These are phyloP conservation scores for Pelochelys cantorii DNA, from an alignment of 2,797 vertebrate genomes.

Conservation along the genomic window DNA sequence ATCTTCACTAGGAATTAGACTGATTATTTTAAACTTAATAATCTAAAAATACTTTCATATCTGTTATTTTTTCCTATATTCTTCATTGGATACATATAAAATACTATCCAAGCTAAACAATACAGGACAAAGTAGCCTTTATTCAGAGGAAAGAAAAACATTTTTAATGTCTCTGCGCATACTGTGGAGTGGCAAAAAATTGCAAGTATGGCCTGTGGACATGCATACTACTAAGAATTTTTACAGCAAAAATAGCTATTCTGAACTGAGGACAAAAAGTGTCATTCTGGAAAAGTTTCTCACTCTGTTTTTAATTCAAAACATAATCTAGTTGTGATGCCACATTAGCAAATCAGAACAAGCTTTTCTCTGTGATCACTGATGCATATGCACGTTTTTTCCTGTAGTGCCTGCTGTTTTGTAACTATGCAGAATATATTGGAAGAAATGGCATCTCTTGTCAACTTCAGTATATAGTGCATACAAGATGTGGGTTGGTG, in stretches of 20 bases:
- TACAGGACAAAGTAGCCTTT: too few relatives aligned
- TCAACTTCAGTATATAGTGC: background rate
- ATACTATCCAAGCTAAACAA: too few relatives aligned
- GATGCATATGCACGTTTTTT: background rate
- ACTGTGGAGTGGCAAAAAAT: background rate
- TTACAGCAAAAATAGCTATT: background rate
- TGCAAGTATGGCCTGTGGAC: background rate
- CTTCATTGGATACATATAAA: too few relatives aligned
- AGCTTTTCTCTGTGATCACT: conserved; percentile 9
- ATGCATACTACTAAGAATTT: background rate
- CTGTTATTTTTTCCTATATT: too few relatives aligned
- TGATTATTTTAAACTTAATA: too few relatives aligned
- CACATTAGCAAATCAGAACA: background rate
- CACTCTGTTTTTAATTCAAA: background rate
- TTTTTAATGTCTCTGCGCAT: background rate
- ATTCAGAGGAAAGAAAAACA: too few relatives aligned
- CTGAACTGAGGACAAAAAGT: background rate
- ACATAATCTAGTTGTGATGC: background rate
- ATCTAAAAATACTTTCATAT: too few relatives aligned
- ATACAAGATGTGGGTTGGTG: background rate
- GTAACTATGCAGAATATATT: background rate
- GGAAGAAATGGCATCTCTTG: background rate
- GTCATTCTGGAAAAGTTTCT: background rate
- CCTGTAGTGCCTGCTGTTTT: conserved; percentile 4
- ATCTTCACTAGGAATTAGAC: too few relatives aligned